Percentiles rank a stretch among this genome's conserved stretches.
Evolutionary conservation across 2,888 invertebrate species (phyloP).

Genomic region (Aleiodes leptofemur): DNA sequence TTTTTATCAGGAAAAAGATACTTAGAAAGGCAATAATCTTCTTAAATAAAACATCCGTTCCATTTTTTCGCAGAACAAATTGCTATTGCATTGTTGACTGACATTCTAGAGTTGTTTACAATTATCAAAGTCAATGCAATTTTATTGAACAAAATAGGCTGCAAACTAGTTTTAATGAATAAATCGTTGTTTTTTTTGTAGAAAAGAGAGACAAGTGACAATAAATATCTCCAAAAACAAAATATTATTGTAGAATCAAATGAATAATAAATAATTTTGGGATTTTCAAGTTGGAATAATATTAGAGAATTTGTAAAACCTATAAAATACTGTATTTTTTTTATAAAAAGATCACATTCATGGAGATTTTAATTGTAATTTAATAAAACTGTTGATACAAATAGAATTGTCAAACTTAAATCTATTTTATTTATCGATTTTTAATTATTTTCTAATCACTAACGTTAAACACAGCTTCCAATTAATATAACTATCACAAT

Average conservation of each 20-base stretch:
- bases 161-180: too few species aligned
- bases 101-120: neutral
- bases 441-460: neutral
- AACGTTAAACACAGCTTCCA: slow-evolving; percentile 1
- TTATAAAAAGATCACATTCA: slow-evolving; percentile 1
- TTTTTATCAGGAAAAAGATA: too few species aligned
- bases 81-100: slow-evolving; percentile 6
- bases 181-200: neutral
- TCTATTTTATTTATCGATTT: slow-evolving; percentile 12
- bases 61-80: neutral
- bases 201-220: slow-evolving; percentile 10
- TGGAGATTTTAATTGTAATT: neutral
- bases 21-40: too few species aligned
- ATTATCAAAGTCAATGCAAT: slow-evolving; percentile 62
- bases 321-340: slow-evolving; percentile 52
- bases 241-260: neutral
- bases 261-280: slow-evolving; percentile 2
- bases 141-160: slow-evolving; percentile 1
- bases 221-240: neutral
- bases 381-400: neutral
- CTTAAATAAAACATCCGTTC: slow-evolving; percentile 19
- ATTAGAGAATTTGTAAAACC: slow-evolving; percentile 17
- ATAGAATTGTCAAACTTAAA: neutral
- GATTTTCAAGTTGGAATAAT: slow-evolving; percentile 39
- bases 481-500: slow-evolving; percentile 32